Percentiles rank a stretch among this genome's conserved stretches.
These are phyloP conservation scores for Brachyhypopomus gauderio DNA, from an alignment of 2,113 vertebrate genomes.

Conservation along the genomic window DNA sequence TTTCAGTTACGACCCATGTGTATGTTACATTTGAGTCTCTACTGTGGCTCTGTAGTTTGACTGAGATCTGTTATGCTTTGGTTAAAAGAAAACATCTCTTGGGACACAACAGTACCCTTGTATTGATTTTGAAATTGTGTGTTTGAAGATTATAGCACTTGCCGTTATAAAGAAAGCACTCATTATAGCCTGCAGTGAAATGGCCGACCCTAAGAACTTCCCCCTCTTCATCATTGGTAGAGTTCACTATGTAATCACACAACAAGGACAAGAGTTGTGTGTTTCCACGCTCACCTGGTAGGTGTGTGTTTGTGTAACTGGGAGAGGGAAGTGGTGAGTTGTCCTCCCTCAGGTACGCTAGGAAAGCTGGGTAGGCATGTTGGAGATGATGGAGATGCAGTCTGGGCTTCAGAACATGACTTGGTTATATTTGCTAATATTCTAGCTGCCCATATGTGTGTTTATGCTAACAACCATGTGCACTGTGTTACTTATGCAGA, in stretches of 20 bases:
- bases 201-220: slow-evolving; percentile 9
- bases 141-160: slow-evolving; percentile 4
- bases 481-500: background rate
- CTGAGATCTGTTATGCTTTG: no score
- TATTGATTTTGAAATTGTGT: slow-evolving; percentile 1
- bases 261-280: background rate
- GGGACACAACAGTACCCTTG: background rate
- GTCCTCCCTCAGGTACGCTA: slow-evolving; percentile 9
- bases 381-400: background rate
- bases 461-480: background rate
- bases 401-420: background rate
- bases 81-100: background rate
- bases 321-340: no score
- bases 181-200: slow-evolving; percentile 2
- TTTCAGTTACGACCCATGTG: no score
- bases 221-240: background rate
- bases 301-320: slow-evolving; percentile 14
- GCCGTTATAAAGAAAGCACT: background rate
- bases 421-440: background rate
- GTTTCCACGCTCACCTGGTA: background rate
- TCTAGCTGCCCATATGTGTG: background rate
- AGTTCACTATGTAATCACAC: slow-evolving; percentile 1
- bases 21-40: no score
- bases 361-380: background rate
- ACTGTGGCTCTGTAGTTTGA: no score